phyloP scores from a whole-genome alignment of 2,888 invertebrate species.

The Himalopsyche tibetana region DNA sequence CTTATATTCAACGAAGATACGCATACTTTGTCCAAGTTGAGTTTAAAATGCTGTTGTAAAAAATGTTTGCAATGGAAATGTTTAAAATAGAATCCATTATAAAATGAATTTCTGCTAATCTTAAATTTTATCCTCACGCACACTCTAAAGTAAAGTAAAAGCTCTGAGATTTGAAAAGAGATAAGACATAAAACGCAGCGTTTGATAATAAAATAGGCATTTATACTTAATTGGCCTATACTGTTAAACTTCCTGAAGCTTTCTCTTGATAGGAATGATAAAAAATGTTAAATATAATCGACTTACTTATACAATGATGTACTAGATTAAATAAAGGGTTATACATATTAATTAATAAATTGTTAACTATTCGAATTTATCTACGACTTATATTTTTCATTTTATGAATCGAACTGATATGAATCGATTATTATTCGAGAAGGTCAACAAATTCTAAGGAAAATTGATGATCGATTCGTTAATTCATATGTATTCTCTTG shows the following conservation, averaged over 20 bases:
- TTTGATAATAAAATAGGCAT: constrained; percentile 38
- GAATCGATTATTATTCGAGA: no score
- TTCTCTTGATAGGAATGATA: constrained; percentile 25
- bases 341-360: no score
- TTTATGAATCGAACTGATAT: no score
- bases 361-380: no score
- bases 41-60: neutral
- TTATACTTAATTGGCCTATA: constrained; percentile 39
- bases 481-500: no score
- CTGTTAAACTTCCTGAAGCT: constrained; percentile 19
- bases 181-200: constrained; percentile 30
- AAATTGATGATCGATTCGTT: no score
- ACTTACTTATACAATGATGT: no score
- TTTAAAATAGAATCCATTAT: constrained; percentile 2
- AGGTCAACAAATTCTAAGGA: no score
- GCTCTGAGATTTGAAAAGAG: constrained; percentile 31
- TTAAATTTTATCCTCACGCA: constrained; percentile 34
- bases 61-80: constrained; percentile 1
- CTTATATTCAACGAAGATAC: neutral
- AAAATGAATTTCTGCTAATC: constrained; percentile 35
- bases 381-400: no score
- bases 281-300: constrained; percentile 28
- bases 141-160: neutral
- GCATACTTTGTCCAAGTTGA: neutral
- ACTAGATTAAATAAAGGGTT: no score